Base-by-base conservation (phyloP, 2,888 invertebrate genomes). In the Drosophila limbata region DNA sequence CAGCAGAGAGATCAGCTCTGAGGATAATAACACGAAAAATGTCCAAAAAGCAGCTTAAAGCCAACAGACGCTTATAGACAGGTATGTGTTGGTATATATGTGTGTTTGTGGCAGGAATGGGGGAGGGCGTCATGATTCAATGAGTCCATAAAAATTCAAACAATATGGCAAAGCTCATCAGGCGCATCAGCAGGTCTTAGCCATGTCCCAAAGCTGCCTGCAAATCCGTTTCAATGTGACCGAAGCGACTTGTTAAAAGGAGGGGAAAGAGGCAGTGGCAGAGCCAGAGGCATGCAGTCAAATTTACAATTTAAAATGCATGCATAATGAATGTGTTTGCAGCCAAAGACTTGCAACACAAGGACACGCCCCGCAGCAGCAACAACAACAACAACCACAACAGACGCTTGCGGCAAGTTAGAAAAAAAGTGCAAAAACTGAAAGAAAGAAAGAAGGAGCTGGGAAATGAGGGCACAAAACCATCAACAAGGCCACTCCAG, bases 291-390 rank as follows among this genome's bases (percentile, higher is more conserved):
- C 72, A 57, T 48, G 73, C 67, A 83, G 69, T 75, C 71, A 81
- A 85, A 88, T 86, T 84, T 81, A 83, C 83, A 86, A 86, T 86
- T 86, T 86, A 78, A 83, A 81, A 75, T 83, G 79, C 85, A 86
- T 86, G 81, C 81, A 87, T 87, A 87, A 86, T 85, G 66, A 79
- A 86, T 85, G 70, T 78, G 78, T 76, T 85, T 80, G 84, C 79
- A 71, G 72, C 67, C 77, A 69, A 84, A 83, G 88, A 66, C 88
- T 72, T 81, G 70, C 66, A 68, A 55, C 68, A 74, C 79, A 74
- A 73, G 68, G 83, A 73, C 75, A 66, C 45, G 61, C 65, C 79
- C 62, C 57, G 37, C 67, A 72, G 55, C 65, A 42, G 25, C 59
- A 53, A 39, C 64, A 39, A 19, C 61, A 39, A 6, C 21, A 35